These are phyloP conservation scores for Zoanthus sociatus DNA, from an alignment of 92 coral and sea anemone species.

Conservation along the genomic window DNA sequence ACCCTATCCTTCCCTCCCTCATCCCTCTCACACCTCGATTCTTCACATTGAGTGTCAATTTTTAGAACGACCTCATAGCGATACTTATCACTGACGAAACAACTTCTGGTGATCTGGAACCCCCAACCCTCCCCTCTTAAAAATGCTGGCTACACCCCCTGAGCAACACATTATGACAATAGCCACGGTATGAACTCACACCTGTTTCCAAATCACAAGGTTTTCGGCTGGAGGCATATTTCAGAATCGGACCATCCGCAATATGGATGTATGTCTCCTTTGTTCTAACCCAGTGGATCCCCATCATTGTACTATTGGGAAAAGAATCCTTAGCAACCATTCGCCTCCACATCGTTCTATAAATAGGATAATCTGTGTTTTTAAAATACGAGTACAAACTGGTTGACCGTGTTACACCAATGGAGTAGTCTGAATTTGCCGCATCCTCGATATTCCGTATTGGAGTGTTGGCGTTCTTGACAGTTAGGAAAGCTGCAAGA, in stretches of 20 bases:
- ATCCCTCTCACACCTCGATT: no score
- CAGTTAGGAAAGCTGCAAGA: constrained; percentile 71
- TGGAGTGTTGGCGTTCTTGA: constrained; percentile 37
- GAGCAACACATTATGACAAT: no score
- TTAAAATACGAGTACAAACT: constrained; percentile 57
- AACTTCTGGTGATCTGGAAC: no score
- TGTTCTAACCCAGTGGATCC: constrained; percentile 66
- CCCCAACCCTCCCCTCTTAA: no score
- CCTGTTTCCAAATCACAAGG: constrained; percentile 74
- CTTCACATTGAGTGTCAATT: no score
- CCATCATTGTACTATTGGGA: constrained; percentile 49
- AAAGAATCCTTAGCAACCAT: constrained; percentile 49
- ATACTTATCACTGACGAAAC: no score
- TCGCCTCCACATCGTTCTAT: constrained; percentile 62
- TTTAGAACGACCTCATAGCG: no score
- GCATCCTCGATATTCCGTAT: constrained; percentile 55
- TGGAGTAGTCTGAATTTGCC: constrained; percentile 55
- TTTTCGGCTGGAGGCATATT: constrained; percentile 56
- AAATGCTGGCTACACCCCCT: no score
- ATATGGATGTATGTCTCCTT: constrained; percentile 58
- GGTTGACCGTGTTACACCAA: constrained; percentile 61
- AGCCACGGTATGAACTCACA: not conserved
- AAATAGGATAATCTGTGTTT: constrained; percentile 59
- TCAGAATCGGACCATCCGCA: constrained; percentile 67
- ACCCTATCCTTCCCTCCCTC: no score